Percentiles rank a stretch among this genome's conserved stretches.
phyloP scores from a whole-genome alignment of 2,888 invertebrate genomes.

The Acanthosoma haemorrhoidale region DNA sequence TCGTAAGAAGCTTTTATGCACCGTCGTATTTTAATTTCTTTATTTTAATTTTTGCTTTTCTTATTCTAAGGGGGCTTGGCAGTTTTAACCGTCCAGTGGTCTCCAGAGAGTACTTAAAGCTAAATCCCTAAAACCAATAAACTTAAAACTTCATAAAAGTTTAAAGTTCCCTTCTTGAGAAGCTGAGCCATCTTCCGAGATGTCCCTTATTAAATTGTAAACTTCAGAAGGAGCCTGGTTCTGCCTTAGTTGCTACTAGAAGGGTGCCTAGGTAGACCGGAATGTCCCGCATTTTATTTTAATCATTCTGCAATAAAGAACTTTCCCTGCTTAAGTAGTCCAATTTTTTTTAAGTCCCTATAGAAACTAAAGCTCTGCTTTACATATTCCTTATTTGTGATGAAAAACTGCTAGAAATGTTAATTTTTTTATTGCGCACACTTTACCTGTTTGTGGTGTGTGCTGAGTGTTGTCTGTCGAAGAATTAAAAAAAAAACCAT shows the following conservation, averaged over 20 bases:
- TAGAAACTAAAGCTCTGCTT: neutral
- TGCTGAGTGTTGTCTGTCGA: too few relatives aligned
- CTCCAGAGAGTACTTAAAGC: neutral
- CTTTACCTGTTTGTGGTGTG: too few relatives aligned
- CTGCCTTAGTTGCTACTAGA: too few relatives aligned
- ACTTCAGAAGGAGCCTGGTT: neutral
- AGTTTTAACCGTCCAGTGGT: neutral
- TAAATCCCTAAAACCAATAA: conserved; percentile 12
- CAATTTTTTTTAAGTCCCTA: neutral
- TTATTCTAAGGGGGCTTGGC: neutral
- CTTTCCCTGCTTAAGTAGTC: conserved; percentile 20
- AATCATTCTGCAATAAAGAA: conserved; percentile 25
- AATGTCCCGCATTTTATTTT: conserved; percentile 22
- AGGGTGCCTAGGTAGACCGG: neutral
- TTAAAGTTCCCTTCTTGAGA: neutral
- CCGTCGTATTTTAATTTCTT: neutral
- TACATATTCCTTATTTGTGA: too few relatives aligned
- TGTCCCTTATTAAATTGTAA: conserved; percentile 24
- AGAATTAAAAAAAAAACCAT: too few relatives aligned
- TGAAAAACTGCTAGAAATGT: too few relatives aligned
- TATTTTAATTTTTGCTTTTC: neutral
- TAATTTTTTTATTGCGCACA: too few relatives aligned
- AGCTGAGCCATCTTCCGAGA: neutral
- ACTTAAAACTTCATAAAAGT: conserved; percentile 17
- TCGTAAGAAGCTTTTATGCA: too few relatives aligned